Evolutionary conservation across 2,797 vertebrate genomes (phyloP).

Genomic region (Chloroceryle amazona): DNA sequence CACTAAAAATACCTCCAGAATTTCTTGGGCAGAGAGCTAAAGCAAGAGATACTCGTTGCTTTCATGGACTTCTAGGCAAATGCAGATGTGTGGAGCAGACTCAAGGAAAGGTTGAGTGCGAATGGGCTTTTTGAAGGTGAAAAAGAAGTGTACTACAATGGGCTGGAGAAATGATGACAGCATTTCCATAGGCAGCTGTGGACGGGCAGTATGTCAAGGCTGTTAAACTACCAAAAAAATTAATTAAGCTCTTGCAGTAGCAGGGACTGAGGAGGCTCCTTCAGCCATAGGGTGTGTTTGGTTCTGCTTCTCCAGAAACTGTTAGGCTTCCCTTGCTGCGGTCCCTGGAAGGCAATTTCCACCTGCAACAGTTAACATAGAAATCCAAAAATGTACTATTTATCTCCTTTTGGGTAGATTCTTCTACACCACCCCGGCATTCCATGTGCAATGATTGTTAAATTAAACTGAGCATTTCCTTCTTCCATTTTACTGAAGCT

Average conservation of each 20-base stretch:
- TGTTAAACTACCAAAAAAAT: background rate
- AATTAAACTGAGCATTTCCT: background rate
- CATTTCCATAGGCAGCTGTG: background rate
- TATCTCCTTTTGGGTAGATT: background rate
- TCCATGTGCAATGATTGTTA: background rate
- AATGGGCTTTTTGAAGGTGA: background rate
- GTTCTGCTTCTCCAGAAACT: background rate
- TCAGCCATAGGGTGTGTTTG: rapidly evolving
- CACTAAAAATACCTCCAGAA: background rate
- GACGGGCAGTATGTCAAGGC: background rate
- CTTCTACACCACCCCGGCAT: rapidly evolving
- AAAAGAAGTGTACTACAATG: background rate
- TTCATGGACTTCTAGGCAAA: background rate
- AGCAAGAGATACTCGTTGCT: background rate
- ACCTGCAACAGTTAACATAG: background rate
- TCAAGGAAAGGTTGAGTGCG: background rate
- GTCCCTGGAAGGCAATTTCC: background rate
- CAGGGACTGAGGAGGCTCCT: background rate
- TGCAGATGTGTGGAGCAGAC: background rate
- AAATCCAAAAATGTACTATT: background rate
- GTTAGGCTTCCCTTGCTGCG: background rate
- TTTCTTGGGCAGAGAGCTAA: background rate
- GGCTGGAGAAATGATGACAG: background rate
- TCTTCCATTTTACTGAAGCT: background rate
- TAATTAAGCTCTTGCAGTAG: background rate